Evolutionary conservation across 2,888 invertebrate species (phyloP).

Genomic region (Erpobdella octoculata): DNA sequence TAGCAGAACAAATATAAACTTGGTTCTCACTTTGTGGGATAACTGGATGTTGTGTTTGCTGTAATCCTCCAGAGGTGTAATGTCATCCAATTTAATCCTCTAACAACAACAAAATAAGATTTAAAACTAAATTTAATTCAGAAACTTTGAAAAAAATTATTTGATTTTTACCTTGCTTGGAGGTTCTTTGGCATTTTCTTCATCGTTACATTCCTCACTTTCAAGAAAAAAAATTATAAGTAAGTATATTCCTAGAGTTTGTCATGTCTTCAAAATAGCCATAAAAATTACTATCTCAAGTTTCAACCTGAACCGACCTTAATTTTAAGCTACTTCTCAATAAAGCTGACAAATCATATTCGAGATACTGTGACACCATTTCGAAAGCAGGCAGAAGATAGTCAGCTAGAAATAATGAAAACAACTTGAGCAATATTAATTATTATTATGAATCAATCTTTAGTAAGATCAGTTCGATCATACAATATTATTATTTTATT

Average conservation of each 20-base stretch:
- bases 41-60: background rate
- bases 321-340: background rate
- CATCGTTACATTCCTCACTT: background rate
- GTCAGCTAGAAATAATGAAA: background rate
- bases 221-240: background rate
- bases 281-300: background rate
- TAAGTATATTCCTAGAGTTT: no score
- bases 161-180: background rate
- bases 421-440: background rate
- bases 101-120: background rate
- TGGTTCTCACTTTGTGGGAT: background rate
- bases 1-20: background rate
- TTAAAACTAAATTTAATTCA: background rate
- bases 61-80: background rate
- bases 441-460: background rate
- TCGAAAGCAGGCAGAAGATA: background rate
- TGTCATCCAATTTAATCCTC: slow-evolving; percentile 4
- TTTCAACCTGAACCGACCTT: background rate
- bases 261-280: no score
- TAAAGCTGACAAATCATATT: background rate
- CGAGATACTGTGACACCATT: slow-evolving; percentile 12
- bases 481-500: no score
- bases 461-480: no score
- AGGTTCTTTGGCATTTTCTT: background rate
- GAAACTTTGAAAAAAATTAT: background rate